Conservation (phyloP, 2,888 invertebrate species). For the Aphrophora alni region DNA sequence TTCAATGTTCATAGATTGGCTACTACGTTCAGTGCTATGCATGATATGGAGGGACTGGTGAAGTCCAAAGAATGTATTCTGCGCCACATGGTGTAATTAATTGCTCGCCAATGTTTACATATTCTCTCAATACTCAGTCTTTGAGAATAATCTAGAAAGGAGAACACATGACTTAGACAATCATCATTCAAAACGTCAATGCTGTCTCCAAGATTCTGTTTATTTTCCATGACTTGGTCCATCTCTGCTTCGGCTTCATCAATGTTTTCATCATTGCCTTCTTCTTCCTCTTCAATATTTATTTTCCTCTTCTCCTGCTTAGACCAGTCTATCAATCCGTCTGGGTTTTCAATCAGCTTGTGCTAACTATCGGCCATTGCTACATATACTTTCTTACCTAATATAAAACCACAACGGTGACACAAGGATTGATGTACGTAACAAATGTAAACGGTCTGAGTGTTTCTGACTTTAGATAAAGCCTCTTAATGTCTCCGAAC, state of each 20-base stretch:
- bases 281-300: no score
- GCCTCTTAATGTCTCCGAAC: neutral
- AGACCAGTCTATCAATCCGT: no score
- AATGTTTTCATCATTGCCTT: no score
- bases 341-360: no score
- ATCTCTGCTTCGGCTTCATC: no score
- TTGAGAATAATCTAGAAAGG: neutral
- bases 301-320: no score
- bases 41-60: neutral
- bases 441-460: neutral
- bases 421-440: neutral
- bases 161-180: neutral
- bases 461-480: neutral
- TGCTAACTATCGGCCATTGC: no score
- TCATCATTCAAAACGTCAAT: neutral
- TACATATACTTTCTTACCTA: no score
- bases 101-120: neutral
- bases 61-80: neutral
- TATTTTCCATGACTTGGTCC: no score
- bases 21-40: neutral
- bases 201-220: neutral
- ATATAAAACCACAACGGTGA: no score
- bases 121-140: neutral
- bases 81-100: neutral
- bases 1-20: neutral